These are phyloP conservation scores for Lacerta viridis DNA, from an alignment of 2,797 vertebrate species.

Conservation along the genomic window DNA sequence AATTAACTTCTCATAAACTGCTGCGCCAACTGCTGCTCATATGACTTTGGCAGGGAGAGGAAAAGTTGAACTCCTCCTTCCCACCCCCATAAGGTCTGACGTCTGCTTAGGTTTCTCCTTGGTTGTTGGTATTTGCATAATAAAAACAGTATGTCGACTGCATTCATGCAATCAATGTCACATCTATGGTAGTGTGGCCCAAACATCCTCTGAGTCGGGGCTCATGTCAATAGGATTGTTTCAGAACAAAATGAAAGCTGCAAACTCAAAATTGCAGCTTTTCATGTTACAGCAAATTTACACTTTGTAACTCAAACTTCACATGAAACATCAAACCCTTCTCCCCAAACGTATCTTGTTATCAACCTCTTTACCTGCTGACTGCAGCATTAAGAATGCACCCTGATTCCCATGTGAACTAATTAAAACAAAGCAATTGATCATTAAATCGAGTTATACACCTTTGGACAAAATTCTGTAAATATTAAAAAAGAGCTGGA, in stretches of 20 bases:
- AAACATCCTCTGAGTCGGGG: background rate
- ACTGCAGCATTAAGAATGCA: slow-evolving; percentile 33
- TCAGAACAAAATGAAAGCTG: background rate
- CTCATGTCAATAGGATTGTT: background rate
- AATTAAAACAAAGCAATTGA: slow-evolving; percentile 45
- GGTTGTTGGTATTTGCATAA: background rate
- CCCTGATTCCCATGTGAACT: background rate
- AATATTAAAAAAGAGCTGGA: slow-evolving; percentile 57
- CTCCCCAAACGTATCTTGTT: background rate
- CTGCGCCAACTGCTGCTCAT: background rate
- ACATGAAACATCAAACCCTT: slow-evolving; percentile 40
- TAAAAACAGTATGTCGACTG: background rate
- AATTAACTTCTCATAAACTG: background rate
- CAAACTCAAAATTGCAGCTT: slow-evolving; percentile 39
- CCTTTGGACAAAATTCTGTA: slow-evolving; percentile 46
- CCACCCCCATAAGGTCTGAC: background rate
- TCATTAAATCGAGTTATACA: slow-evolving; percentile 39
- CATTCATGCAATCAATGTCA: background rate
- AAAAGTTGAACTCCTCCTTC: background rate
- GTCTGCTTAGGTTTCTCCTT: background rate
- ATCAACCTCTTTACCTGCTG: slow-evolving; percentile 32
- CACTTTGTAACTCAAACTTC: slow-evolving; percentile 24
- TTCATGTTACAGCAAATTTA: background rate
- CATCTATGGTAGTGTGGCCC: background rate
- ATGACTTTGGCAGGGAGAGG: background rate